phyloP scores from a whole-genome alignment of 2,113 vertebrate genomes.

The Danio rerio region DNA sequence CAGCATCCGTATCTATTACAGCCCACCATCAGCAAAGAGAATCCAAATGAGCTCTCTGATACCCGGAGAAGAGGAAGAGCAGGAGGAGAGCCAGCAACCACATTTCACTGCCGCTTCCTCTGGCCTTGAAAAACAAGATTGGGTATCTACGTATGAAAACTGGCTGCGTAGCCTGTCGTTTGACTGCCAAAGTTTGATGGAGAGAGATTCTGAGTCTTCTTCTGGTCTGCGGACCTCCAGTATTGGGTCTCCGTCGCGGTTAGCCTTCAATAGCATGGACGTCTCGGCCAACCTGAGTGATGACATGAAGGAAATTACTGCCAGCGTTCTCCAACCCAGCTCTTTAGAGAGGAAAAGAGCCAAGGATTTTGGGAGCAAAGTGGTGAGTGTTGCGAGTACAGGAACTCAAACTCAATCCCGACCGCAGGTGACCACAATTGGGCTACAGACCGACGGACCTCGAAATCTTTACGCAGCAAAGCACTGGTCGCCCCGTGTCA shows the following conservation, averaged over 20 bases:
- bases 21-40: conserved; percentile 87
- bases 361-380: conserved; percentile 79
- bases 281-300: conserved; percentile 93
- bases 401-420: conserved; percentile 82
- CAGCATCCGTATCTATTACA: conserved; percentile 91
- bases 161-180: conserved; percentile 83
- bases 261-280: conserved; percentile 78
- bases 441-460: conserved; percentile 86
- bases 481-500: conserved; percentile 82
- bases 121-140: conserved; percentile 36
- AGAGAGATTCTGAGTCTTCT: conserved; percentile 61
- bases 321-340: conserved; percentile 82
- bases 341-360: conserved; percentile 79
- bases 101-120: not conserved
- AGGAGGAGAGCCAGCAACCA: conserved; percentile 31
- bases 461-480: conserved; percentile 69
- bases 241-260: conserved; percentile 66
- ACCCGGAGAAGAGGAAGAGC: conserved; percentile 25
- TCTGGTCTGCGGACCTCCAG: conserved; percentile 70
- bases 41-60: conserved; percentile 65
- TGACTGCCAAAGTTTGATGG: conserved; percentile 77
- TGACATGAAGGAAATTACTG: conserved; percentile 97
- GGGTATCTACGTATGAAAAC: conserved; percentile 71
- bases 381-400: conserved; percentile 77
- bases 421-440: conserved; percentile 84